These are phyloP conservation scores for Cyclura pinguis DNA, from an alignment of 2,797 vertebrate genomes.

Conservation along the genomic window DNA sequence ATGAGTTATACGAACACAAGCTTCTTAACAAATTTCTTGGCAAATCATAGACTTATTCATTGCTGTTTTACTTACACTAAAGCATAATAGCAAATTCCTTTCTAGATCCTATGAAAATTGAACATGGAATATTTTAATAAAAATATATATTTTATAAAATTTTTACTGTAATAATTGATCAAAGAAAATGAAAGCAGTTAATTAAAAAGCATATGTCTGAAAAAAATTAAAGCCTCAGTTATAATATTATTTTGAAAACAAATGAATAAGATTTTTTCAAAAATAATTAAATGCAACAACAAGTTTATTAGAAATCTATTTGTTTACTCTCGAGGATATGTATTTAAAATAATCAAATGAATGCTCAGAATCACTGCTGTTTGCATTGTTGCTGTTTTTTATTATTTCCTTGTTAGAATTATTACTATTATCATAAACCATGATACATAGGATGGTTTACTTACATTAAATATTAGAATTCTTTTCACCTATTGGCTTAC, in stretches of 20 bases:
- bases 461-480: background rate
- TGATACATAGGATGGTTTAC: background rate
- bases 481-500: background rate
- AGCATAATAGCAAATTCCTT: conserved; percentile 80
- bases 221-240: conserved; percentile 80
- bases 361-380: conserved; percentile 9
- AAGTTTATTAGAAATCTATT: conserved; percentile 33
- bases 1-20: conserved; percentile 77
- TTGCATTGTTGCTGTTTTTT: too few relatives aligned
- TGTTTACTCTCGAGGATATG: conserved; percentile 16
- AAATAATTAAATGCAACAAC: conserved; percentile 51
- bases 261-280: conserved; percentile 63
- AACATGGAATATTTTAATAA: conserved; percentile 77
- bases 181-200: conserved; percentile 77
- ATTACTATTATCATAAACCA: background rate
- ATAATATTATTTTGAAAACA: conserved; percentile 67
- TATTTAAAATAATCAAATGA: conserved; percentile 26
- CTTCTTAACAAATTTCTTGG: conserved; percentile 79
- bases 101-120: conserved; percentile 71
- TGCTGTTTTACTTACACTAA: conserved; percentile 79
- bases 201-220: conserved; percentile 70
- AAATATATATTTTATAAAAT: conserved; percentile 81
- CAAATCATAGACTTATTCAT: conserved; percentile 77
- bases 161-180: conserved; percentile 79
- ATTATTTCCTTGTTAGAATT: background rate